Evolutionary conservation across 2,888 invertebrate genomes (phyloP).

Genomic region (Hedychridium roseum): DNA sequence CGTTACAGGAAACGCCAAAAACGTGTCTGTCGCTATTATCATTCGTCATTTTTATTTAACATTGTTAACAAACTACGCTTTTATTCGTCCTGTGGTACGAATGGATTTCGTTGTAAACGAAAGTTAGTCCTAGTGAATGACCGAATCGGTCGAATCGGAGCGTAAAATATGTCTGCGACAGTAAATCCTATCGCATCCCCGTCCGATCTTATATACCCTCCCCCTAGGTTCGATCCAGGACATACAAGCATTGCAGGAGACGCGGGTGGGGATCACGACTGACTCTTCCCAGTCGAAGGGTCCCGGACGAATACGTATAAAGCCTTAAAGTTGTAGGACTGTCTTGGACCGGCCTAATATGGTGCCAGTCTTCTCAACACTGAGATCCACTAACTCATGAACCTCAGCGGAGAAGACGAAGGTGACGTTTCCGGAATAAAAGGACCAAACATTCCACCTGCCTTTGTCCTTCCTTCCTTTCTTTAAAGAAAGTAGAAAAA

Average conservation of each 20-base stretch:
- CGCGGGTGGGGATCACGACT: constrained; percentile 13
- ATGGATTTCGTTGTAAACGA: not conserved
- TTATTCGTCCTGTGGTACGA: no score
- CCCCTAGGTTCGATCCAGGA: constrained; percentile 27
- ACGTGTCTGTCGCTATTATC: no score
- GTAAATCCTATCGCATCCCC: constrained; percentile 44
- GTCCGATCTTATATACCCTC: constrained; percentile 22
- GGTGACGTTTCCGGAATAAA: constrained; percentile 16
- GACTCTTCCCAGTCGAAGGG: constrained; percentile 25
- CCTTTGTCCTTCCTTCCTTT: no score
- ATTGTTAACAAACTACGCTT: no score
- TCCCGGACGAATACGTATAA: constrained; percentile 20
- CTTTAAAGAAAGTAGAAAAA: no score
- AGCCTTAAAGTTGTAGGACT: constrained; percentile 45
- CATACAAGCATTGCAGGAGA: constrained; percentile 37
- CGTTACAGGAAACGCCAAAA: no score
- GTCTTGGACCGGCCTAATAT: constrained; percentile 50
- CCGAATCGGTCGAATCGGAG: constrained; percentile 30
- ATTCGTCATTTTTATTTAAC: no score
- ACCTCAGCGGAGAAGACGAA: constrained; percentile 26
- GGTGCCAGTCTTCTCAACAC: constrained; percentile 43
- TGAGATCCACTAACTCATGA: constrained; percentile 49
- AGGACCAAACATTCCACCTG: no score
- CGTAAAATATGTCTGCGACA: constrained; percentile 42
- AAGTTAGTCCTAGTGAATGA: constrained; percentile 19